These are phyloP conservation scores for Benthosema pterotum DNA, from an alignment of 2,797 vertebrate species.

Conservation along the genomic window DNA sequence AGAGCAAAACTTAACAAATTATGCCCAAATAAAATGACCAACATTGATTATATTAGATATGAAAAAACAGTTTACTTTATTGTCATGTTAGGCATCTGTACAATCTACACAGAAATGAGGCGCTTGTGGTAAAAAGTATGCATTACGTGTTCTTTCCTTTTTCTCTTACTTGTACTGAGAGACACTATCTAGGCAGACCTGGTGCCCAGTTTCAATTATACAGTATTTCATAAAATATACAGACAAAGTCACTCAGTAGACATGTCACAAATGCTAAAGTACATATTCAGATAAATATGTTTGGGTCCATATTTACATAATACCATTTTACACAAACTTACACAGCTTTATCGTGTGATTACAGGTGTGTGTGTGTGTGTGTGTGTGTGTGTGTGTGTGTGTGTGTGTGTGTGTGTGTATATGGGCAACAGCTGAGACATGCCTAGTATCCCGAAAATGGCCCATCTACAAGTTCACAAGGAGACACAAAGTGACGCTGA, in stretches of 20 bases:
- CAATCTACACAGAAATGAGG: slow-evolving; percentile 69
- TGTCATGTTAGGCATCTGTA: slow-evolving; percentile 69
- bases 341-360: slow-evolving; percentile 33
- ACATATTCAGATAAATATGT: slow-evolving; percentile 26
- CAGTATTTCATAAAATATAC: slow-evolving; percentile 29
- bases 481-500: too few species aligned
- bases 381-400: too few species aligned
- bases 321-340: slow-evolving; percentile 52
- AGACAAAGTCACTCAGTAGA: slow-evolving; percentile 25
- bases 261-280: slow-evolving; percentile 15
- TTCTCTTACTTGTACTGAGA: slow-evolving; percentile 58
- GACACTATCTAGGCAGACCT: slow-evolving; percentile 48
- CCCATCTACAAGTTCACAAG: too few species aligned
- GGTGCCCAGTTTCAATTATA: slow-evolving; percentile 20
- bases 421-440: slow-evolving; percentile 13
- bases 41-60: slow-evolving; percentile 29
- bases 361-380: slow-evolving; percentile 40
- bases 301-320: slow-evolving; percentile 65
- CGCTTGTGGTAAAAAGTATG: slow-evolving; percentile 64
- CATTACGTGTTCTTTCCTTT: slow-evolving; percentile 14
- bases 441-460: too few species aligned
- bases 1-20: not conserved
- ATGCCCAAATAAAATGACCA: not conserved
- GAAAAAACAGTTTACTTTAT: slow-evolving; percentile 75
- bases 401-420: too few species aligned